A percentile compares a stretch with the other conserved stretches of the same genome.
phyloP scores from a whole-genome alignment of 2,113 vertebrate species.

The Callipepla californica region DNA sequence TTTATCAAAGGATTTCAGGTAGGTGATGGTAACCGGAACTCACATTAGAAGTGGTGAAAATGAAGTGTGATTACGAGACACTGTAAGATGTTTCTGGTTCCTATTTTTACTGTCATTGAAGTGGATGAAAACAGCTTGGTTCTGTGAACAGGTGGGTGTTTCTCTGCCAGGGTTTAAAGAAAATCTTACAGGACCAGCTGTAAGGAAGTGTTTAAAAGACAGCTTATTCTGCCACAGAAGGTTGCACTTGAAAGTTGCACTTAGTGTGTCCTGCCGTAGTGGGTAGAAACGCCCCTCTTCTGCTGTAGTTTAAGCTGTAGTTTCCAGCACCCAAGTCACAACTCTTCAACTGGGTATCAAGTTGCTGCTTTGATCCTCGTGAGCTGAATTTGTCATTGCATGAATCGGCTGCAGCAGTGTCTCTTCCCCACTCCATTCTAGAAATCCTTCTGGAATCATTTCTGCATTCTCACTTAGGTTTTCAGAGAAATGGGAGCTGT shows the following conservation, averaged over 20 bases:
- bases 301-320: not conserved
- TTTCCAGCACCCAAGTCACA: not conserved
- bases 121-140: not conserved
- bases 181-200: not conserved
- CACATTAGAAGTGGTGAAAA: not conserved
- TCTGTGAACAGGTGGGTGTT: not conserved
- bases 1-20: conserved; percentile 98
- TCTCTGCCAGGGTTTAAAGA: not conserved
- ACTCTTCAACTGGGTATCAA: not conserved
- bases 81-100: not conserved
- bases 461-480: not conserved
- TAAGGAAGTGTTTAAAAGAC: not conserved
- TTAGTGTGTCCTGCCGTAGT: not conserved
- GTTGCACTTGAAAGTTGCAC: not conserved
- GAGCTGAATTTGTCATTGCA: not conserved
- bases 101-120: not conserved
- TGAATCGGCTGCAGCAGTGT: not conserved
- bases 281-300: not conserved
- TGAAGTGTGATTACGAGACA: not conserved
- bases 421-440: not conserved
- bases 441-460: not conserved
- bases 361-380: not conserved
- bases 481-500: not conserved
- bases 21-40: conserved; percentile 7
- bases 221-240: not conserved